Base-by-base conservation (phyloP, 2,888 invertebrate genomes). In the Sesamia inferens region DNA sequence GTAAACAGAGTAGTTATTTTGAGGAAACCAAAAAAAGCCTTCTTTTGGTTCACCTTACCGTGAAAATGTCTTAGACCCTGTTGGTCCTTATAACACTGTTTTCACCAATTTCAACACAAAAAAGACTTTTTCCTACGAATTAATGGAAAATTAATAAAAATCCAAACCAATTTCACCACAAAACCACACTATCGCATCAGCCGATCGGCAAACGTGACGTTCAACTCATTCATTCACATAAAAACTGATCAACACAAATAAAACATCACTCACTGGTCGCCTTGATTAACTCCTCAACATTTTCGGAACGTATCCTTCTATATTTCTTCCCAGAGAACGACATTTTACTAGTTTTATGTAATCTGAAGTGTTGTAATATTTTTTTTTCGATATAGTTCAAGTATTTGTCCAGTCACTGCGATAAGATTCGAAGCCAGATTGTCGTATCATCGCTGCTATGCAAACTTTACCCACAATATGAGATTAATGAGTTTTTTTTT, bases 241-340 rank as follows among this genome's bases (percentile, higher is more conserved):
- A 10, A 54, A 39, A 64, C 19, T 24, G 48, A 4, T 39, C 5
- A 31, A n/a, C 58, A n/a, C 31, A 59, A 39, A 51, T 13, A 44
- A 47, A 51, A 39, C 11, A 47, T 14, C 72, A 93, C 95, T 94
- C 88, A 95, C 95, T 90, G 47, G 92, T 74, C 0, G 87, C 87
- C 73, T 85, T 89, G 24, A 93, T 71, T 58, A 95, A 78, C 54
- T 92, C 89, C 4, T 93, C 91, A 7, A 95, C 83, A 81, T 95
- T 94, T 74, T 93, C 93, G 84, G 90, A 91, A 0, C 89, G 85
- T 0, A 90, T 85, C 70, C 95, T 87, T 68, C 89, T 88, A 67
- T 84, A 95, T 58, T 88, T 91, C 79, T 93, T 94, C 0, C 95
- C 95, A 0, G 90, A 93, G 83, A 94, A 95, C 77, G 92, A 92